Evolutionary conservation across 2,797 vertebrate genomes (phyloP), one percentile per base, ranked within the genome.

Genomic region (Tapirus indicus): DNA sequence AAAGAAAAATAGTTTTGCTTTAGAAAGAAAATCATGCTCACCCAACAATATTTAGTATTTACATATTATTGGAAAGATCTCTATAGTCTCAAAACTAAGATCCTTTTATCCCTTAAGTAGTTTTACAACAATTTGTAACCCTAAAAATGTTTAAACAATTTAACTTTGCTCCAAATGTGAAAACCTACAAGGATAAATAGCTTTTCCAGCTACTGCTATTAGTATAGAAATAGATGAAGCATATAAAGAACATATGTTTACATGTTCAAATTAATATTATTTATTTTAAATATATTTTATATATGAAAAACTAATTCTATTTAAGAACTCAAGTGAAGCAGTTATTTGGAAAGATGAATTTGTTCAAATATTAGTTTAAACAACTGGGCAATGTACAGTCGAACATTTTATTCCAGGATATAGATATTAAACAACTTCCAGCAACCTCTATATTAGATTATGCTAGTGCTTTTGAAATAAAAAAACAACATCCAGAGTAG

Each of bases 331-430:
- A 87, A 92, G 38, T 44, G 8, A 88, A 94, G 13, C 2, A 7
- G 35, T 64, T 0, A 91, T 44, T 72, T 92, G 2, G 35, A 83
- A 91, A 79, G 9, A 35, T 0, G 13, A 54, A 64, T 78, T 92
- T 62, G 49, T 89, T 77, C 52, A 88, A 96, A 66, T 38, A 66
- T 83, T 94, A 35, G 17, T 84, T 94, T 38, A 94, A 86, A 88
- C 49, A 87, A 35, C 5, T 56, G 20, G 66, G 29, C 32, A 79
- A 79, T 49, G 32, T 75, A 41, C 17, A 91, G 27, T 68, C 82
- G 7, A 92, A 21, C 17, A 32, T 88, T 97, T 96, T 85, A 77
- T 80, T 75, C 7, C 2, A 71, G 35, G 18, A 78, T 12, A 69
- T 1, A 96, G 2, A 95, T 18, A 56, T 91, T 27, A 94, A 11